A percentile compares a stretch with the other conserved stretches of the same genome.
phyloP scores from a whole-genome alignment of 1,140 invertebrate species.

The Calephelis virginiensis region DNA sequence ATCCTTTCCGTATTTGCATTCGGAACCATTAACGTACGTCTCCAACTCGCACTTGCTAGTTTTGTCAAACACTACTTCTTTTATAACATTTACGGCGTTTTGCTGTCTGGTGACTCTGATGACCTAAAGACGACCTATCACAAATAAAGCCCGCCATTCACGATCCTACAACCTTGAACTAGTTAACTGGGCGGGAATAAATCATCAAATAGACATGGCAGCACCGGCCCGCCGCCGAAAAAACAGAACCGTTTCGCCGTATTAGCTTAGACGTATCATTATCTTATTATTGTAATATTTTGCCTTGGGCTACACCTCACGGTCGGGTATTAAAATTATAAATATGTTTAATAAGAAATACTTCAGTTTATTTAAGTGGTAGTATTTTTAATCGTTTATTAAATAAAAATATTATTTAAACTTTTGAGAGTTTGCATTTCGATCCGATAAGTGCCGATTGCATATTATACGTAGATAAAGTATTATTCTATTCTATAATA shows the following conservation, averaged over 20 bases:
- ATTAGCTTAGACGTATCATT: conserved; percentile 71
- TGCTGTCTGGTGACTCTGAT: conserved; percentile 54
- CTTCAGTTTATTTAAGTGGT: conserved; percentile 6
- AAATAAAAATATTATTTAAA: not conserved
- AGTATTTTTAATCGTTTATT: not conserved
- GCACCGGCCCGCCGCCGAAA: conserved; percentile 49
- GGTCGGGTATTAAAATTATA: conserved; percentile 19
- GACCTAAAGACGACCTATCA: conserved; percentile 68
- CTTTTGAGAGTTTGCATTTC: too few relatives aligned
- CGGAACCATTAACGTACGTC: too few relatives aligned
- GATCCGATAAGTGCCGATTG: too few relatives aligned
- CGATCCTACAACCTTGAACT: conserved; percentile 67
- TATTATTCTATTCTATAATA: too few relatives aligned
- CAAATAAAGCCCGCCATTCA: conserved; percentile 67
- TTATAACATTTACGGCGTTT: conserved; percentile 42
- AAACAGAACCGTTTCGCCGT: conserved; percentile 55
- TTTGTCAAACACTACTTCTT: conserved; percentile 38
- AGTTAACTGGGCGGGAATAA: conserved; percentile 67
- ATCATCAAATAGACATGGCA: conserved; percentile 60
- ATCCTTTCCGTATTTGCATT: too few relatives aligned
- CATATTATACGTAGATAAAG: too few relatives aligned
- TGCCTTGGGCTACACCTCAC: conserved; percentile 34
- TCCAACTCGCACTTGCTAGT: too few relatives aligned
- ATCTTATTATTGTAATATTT: conserved; percentile 68
- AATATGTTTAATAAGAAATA: conserved; percentile 17